A percentile compares a stretch with the other conserved stretches of the same genome.
phyloP scores from a whole-genome alignment of 2,888 invertebrate species.

The Antheraea assamensis region DNA sequence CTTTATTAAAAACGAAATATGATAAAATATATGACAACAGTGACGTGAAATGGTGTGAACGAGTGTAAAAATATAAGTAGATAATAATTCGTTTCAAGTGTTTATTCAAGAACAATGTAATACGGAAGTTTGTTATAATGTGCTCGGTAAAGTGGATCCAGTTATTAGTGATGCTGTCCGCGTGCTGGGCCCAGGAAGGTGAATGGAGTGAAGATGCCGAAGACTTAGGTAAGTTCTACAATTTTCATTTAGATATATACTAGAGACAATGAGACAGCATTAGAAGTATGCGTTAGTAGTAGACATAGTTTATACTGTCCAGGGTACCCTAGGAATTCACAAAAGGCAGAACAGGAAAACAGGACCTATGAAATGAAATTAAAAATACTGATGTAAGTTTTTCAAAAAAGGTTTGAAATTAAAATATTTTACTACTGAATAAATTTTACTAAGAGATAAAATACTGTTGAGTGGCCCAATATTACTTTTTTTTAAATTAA shows the following conservation, averaged over 20 bases:
- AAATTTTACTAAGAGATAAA: no score
- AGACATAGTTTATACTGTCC: no score
- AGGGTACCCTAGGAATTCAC: no score
- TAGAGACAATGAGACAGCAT: no score
- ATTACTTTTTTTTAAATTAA: no score
- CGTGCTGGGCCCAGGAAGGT: constrained; percentile 76
- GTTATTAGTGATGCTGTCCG: constrained; percentile 69
- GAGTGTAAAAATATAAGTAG: constrained; percentile 17
- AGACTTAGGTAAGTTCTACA: constrained; percentile 63
- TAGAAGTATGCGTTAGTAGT: no score
- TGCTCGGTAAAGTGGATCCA: constrained; percentile 72
- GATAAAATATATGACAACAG: constrained; percentile 18
- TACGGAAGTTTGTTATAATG: constrained; percentile 51
- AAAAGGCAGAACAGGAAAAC: no score
- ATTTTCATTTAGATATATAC: not conserved
- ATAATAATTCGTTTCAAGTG: constrained; percentile 7
- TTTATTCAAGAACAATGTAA: constrained; percentile 51
- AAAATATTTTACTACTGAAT: no score
- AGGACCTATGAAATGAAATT: no score
- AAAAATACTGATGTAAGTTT: no score
- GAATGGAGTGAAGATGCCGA: constrained; percentile 79
- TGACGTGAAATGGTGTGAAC: constrained; percentile 22
- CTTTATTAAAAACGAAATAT: constrained; percentile 26
- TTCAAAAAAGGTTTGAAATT: no score
- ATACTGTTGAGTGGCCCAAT: no score